A percentile compares a stretch with the other conserved stretches of the same genome.
Conservation (phyloP, 2,888 invertebrate genomes). For the Cheilosia variabilis region DNA sequence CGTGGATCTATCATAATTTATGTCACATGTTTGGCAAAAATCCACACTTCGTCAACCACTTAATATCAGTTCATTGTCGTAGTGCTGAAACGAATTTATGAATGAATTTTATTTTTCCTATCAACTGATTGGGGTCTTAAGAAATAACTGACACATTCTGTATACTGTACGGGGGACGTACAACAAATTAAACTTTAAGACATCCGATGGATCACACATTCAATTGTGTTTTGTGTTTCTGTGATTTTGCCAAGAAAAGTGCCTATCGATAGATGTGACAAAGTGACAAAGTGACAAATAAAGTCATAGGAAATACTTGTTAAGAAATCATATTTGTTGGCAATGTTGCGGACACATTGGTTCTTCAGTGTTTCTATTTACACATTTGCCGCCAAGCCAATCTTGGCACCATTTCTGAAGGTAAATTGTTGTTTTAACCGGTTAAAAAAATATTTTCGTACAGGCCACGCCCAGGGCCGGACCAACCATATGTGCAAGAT, state of each 20-base stretch:
- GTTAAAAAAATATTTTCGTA: no score
- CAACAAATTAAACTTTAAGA: not conserved
- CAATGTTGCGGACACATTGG: not conserved
- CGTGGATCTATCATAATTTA: constrained; percentile 10
- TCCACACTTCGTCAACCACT: not conserved
- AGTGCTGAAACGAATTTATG: constrained; percentile 30
- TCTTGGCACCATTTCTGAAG: no score
- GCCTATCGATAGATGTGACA: constrained; percentile 32
- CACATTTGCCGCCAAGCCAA: no score
- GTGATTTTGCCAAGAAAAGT: constrained; percentile 17
- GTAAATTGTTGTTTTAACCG: no score
- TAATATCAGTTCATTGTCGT: not conserved
- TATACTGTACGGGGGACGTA: not conserved
- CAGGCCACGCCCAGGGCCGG: no score
- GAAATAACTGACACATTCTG: no score
- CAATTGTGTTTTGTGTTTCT: constrained; percentile 15
- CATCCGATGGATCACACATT: constrained; percentile 31
- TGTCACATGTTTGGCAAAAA: constrained; percentile 9
- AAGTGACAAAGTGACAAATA: no score
- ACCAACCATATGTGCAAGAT: no score
- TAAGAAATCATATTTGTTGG: no score
- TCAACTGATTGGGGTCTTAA: not conserved
- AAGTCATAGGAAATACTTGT: no score
- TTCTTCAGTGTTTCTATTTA: not conserved
- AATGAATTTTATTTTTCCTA: constrained; percentile 42